phyloP scores from a whole-genome alignment of 2,113 vertebrate species.

The Rhea americana region DNA sequence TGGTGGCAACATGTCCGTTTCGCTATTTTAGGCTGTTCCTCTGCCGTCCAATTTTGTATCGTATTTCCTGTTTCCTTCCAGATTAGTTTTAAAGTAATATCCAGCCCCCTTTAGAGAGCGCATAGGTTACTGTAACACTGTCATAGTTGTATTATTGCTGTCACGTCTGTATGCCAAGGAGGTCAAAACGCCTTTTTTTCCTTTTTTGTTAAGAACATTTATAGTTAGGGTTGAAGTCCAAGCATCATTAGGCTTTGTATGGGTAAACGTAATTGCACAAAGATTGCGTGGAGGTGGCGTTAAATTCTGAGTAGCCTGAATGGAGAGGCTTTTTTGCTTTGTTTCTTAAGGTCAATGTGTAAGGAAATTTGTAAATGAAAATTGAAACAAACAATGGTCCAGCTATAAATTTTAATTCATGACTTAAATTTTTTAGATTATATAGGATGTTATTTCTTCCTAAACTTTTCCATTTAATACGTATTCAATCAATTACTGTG shows the following conservation, averaged over 20 bases:
- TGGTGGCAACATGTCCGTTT: fast-evolving
- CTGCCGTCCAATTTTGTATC: fast-evolving
- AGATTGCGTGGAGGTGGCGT: neutral
- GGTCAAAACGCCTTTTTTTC: neutral
- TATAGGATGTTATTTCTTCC: neutral
- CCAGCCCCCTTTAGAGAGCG: too few species aligned
- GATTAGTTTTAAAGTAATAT: neutral
- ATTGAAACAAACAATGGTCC: neutral
- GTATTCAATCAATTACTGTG: neutral
- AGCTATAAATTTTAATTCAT: neutral
- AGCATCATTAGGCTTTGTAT: neutral
- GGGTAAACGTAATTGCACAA: neutral
- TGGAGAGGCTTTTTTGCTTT: neutral
- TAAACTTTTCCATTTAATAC: neutral
- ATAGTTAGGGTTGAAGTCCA: neutral
- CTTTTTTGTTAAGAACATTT: fast-evolving
- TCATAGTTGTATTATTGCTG: neutral
- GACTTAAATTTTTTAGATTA: neutral
- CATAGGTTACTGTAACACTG: neutral
- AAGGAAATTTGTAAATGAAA: neutral
- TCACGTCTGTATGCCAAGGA: neutral
- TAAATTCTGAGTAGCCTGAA: neutral
- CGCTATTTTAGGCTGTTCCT: neutral
- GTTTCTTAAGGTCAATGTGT: neutral
- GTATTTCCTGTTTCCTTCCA: neutral